Base-by-base conservation (phyloP, 1,140 invertebrate species). In the Sogatella furcifera region DNA sequence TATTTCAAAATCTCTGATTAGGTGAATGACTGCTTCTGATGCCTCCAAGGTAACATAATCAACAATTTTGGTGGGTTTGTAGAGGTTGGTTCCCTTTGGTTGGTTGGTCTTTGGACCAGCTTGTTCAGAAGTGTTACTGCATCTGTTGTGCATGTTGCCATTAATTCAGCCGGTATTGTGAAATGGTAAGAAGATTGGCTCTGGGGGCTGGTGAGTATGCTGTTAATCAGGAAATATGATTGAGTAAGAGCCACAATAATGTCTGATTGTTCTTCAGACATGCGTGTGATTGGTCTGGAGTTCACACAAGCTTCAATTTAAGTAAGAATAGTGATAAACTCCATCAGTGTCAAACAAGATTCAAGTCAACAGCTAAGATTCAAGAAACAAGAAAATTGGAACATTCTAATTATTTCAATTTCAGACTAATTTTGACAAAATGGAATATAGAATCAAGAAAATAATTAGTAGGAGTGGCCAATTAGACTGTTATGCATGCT, bases 201-300 rank as follows among this genome's bases (percentile, higher is more conserved):
- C 46, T 10, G 46, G 46, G 9, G 6, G 15, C 15, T 22, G 21
- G 46, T 49, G 9, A 49, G 46, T 19, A 22, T 10, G 14, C 14
- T 14, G n/a, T n/a, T n/a, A n/a, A 69, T 72, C 0, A 72, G 42
- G 61, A 72, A 73, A 68, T 74, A 71, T 5, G 67, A 68, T 14
- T 71, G 70, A 13, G 71, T 69, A 3, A 72, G 56, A 2, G 64
- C 59, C 5, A 14, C 49, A 0, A n/a, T n/a, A n/a, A 64, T 44
- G 55, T 71, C 69, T 17, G 63, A 61, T 13, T 67, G 65, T 57
- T 71, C 52, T 14, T 64, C 59, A 22, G 66, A 66, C 2, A 72
- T 19, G 13, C 64, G 63, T 9, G 61, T 61, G 1, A 59, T 49
- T 5, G 69, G 68, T 14, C 67, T 19, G 1, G 60, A 68, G 55